Percentiles rank a stretch among this genome's conserved stretches.
Evolutionary conservation across 92 coral and sea anemone genomes (phyloP).

Genomic region (Porites divaricata): DNA sequence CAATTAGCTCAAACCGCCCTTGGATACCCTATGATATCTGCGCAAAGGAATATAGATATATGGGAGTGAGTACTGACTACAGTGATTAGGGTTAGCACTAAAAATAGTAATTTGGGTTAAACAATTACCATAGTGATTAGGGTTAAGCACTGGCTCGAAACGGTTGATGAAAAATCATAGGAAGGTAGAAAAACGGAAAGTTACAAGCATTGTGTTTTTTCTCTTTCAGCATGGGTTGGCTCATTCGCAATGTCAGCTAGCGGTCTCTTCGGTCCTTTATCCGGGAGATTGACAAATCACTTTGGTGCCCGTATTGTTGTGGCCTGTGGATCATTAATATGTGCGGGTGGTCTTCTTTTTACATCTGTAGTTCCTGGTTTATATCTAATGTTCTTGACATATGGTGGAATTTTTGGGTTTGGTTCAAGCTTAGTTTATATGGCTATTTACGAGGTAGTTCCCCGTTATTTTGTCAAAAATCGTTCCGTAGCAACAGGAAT

Average conservation of each 20-base stretch:
- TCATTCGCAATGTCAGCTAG: conserved; percentile 39
- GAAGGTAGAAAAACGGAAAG: too few relatives aligned
- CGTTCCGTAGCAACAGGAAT: conserved; percentile 45
- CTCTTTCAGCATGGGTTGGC: conserved; percentile 57
- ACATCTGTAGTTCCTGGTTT: conserved; percentile 50
- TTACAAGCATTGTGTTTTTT: neutral
- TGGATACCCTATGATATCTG: too few relatives aligned
- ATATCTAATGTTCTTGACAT: conserved; percentile 42
- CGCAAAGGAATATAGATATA: too few relatives aligned
- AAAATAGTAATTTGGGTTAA: too few relatives aligned
- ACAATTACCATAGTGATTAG: too few relatives aligned
- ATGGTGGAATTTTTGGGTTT: conserved; percentile 51
- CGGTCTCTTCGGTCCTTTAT: conserved; percentile 53
- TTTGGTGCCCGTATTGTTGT: conserved; percentile 52
- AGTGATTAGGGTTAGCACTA: too few relatives aligned
- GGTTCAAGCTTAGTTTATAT: conserved; percentile 49
- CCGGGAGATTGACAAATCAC: conserved; percentile 44
- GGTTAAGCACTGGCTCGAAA: too few relatives aligned
- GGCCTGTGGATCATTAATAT: conserved; percentile 38
- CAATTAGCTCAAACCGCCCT: too few relatives aligned
- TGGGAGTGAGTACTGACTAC: too few relatives aligned
- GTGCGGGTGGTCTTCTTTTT: conserved; percentile 28
- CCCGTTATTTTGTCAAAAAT: conserved; percentile 44
- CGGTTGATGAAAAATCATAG: neutral
- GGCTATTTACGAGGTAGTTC: conserved; percentile 42